A percentile compares a stretch with the other conserved stretches of the same genome.
Conservation (phyloP, 2,888 invertebrate species). For the Lamellibrachia satsuma region DNA sequence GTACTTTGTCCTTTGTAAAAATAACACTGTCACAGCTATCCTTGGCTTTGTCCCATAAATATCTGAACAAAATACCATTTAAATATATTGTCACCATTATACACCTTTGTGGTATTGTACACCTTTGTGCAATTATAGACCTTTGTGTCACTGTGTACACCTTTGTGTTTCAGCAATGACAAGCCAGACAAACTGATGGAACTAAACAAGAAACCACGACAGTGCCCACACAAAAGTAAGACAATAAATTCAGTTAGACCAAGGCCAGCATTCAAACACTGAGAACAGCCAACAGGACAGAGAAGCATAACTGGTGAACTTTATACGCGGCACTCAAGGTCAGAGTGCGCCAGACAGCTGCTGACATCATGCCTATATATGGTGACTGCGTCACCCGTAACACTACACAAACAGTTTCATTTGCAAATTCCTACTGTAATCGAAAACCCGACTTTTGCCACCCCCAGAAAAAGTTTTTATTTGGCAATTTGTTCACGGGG, state of each 20-base stretch:
- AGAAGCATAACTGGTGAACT: background rate
- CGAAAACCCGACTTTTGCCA: background rate
- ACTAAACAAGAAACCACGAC: background rate
- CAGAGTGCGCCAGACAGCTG: background rate
- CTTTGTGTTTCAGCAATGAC: too few relatives aligned
- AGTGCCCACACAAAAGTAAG: background rate
- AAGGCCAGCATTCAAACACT: background rate
- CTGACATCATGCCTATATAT: background rate
- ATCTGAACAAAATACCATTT: background rate
- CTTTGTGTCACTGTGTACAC: too few relatives aligned
- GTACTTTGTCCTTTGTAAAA: background rate
- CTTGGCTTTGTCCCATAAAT: background rate
- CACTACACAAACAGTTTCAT: background rate
- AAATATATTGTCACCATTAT: too few relatives aligned
- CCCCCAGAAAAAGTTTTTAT: background rate
- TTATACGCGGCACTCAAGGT: background rate
- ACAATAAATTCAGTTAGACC: background rate
- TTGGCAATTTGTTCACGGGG: too few relatives aligned
- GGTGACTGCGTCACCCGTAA: background rate
- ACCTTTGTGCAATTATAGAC: too few relatives aligned
- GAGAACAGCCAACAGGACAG: background rate
- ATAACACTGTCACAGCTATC: background rate
- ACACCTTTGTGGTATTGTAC: too few relatives aligned
- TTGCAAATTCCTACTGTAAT: background rate
- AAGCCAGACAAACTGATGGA: too few relatives aligned